Evolutionary conservation across 2,888 invertebrate genomes (phyloP).

Genomic region (Drymonia ruficornis): DNA sequence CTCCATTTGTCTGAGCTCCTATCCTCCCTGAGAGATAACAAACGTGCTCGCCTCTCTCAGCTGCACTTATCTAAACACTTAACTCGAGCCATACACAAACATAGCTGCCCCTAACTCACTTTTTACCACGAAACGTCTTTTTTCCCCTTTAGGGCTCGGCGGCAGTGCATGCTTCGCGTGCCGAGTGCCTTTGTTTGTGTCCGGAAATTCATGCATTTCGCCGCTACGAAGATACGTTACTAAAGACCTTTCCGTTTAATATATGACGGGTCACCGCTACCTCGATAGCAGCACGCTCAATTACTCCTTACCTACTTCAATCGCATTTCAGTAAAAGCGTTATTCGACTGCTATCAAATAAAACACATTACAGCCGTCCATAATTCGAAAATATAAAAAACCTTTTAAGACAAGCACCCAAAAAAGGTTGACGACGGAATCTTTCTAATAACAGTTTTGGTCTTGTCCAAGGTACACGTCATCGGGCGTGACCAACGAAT

Average conservation of each 20-base stretch:
- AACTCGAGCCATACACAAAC: constrained; percentile 80
- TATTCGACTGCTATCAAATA: constrained; percentile 32
- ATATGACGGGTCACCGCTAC: constrained; percentile 46
- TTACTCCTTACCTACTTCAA: constrained; percentile 22
- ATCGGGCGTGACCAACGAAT: constrained; percentile 84
- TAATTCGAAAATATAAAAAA: constrained; percentile 55
- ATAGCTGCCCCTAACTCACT: constrained; percentile 77
- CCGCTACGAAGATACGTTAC: constrained; percentile 66
- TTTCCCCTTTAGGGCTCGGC: constrained; percentile 76
- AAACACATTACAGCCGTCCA: constrained; percentile 31
- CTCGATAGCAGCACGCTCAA: constrained; percentile 22
- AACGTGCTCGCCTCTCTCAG: constrained; percentile 75
- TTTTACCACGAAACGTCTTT: constrained; percentile 79
- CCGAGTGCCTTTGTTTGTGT: constrained; percentile 72
- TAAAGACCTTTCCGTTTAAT: constrained; percentile 61
- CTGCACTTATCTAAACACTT: constrained; percentile 84
- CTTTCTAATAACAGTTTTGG: constrained; percentile 83
- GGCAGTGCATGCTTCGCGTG: constrained; percentile 73
- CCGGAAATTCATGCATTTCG: constrained; percentile 77
- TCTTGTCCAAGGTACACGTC: constrained; percentile 85
- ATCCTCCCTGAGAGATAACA: constrained; percentile 78
- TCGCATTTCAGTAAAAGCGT: constrained; percentile 31
- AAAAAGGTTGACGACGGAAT: constrained; percentile 66
- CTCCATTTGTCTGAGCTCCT: constrained; percentile 75
- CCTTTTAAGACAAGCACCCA: constrained; percentile 73